These are phyloP conservation scores for Chaenogobius annularis DNA, from an alignment of 2,113 vertebrate species.

Conservation along the genomic window DNA sequence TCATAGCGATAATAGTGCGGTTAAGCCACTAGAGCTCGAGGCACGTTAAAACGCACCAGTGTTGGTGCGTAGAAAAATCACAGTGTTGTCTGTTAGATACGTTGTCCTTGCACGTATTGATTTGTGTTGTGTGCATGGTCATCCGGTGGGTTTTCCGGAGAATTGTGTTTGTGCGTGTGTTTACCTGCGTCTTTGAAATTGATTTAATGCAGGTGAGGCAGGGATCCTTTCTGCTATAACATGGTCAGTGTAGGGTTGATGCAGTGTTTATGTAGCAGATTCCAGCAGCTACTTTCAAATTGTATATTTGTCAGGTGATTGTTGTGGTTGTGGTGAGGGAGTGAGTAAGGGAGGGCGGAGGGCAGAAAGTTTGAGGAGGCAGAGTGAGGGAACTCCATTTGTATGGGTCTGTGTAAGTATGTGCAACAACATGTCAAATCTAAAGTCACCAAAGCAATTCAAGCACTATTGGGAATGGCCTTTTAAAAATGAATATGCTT, in stretches of 20 bases:
- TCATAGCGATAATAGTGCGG: slow-evolving; percentile 56
- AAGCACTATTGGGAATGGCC: background rate
- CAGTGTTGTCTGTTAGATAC: slow-evolving; percentile 21
- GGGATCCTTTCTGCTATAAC: slow-evolving; percentile 52
- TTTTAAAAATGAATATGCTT: slow-evolving; percentile 8
- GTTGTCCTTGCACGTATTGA: background rate
- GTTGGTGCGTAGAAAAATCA: slow-evolving; percentile 14
- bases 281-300: slow-evolving; percentile 53
- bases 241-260: slow-evolving; percentile 60
- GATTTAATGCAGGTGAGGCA: slow-evolving; percentile 67
- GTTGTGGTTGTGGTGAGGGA: slow-evolving; percentile 20
- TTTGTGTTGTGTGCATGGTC: slow-evolving; percentile 14
- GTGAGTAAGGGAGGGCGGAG: slow-evolving; percentile 10
- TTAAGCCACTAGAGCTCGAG: slow-evolving; percentile 27
- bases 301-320: slow-evolving; percentile 56
- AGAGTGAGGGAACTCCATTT: slow-evolving; percentile 64
- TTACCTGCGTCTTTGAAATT: slow-evolving; percentile 23
- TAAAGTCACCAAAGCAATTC: slow-evolving; percentile 4
- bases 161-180: slow-evolving; percentile 27
- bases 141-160: slow-evolving; percentile 9
- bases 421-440: slow-evolving; percentile 7
- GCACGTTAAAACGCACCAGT: slow-evolving; percentile 22
- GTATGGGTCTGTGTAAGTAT: slow-evolving; percentile 30
- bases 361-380: slow-evolving; percentile 58
- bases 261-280: slow-evolving; percentile 58